Conservation (phyloP, 2,113 vertebrate genomes). For the Oreochromis aureus region DNA sequence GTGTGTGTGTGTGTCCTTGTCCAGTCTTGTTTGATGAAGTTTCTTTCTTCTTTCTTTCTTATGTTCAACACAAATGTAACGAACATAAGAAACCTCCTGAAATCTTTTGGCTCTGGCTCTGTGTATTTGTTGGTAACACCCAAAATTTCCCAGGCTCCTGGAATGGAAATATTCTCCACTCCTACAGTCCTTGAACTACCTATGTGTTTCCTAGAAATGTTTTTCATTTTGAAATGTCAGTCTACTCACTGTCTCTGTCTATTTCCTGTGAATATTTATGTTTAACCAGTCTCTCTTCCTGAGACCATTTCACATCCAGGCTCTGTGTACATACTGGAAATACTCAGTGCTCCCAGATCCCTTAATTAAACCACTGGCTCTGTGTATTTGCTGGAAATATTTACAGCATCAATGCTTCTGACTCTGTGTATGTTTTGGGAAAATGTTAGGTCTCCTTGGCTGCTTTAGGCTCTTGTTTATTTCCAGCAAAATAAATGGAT, state of each 20-base stretch:
- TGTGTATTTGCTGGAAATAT: not conserved
- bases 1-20: not conserved
- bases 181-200: not conserved
- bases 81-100: not conserved
- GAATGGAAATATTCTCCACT: not conserved
- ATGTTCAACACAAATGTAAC: not conserved
- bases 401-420: not conserved
- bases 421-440: not conserved
- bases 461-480: not conserved
- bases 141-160: not conserved
- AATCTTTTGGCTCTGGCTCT: not conserved
- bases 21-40: not conserved
- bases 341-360: not conserved
- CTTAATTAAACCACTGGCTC: not conserved
- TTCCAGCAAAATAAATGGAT: not conserved
- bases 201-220: not conserved
- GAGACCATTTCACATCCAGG: not conserved
- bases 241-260: not conserved
- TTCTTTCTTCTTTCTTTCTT: not conserved
- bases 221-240: not conserved
- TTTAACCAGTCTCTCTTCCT: not conserved
- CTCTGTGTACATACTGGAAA: not conserved
- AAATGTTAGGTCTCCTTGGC: not conserved
- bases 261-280: not conserved
- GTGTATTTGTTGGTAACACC: not conserved